These are phyloP conservation scores for Zootermopsis nevadensis DNA, from an alignment of 2,888 invertebrate genomes.

Conservation along the genomic window DNA sequence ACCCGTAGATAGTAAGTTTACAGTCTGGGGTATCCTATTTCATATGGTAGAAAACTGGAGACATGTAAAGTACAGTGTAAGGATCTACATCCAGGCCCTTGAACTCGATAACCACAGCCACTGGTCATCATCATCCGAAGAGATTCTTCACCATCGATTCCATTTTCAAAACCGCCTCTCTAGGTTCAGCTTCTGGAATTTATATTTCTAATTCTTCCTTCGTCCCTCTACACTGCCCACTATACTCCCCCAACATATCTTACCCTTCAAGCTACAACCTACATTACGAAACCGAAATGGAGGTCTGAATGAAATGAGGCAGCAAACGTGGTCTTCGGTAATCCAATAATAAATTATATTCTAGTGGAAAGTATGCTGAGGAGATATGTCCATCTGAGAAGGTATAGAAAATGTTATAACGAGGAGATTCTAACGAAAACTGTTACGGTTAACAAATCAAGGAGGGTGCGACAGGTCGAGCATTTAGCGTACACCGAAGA, in stretches of 20 bases:
- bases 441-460: no score
- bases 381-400: no score
- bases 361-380: background rate
- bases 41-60: background rate
- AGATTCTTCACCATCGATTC: slow-evolving; percentile 41
- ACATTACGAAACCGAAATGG: slow-evolving; percentile 18
- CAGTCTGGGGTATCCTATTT: background rate
- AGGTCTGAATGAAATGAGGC: slow-evolving; percentile 17
- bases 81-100: background rate
- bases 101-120: slow-evolving; percentile 47
- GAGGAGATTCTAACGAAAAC: no score
- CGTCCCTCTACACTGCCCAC: slow-evolving; percentile 23
- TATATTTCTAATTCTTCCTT: slow-evolving; percentile 48
- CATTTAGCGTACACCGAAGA: no score
- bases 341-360: slow-evolving; percentile 37
- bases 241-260: background rate
- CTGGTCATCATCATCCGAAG: slow-evolving; percentile 42
- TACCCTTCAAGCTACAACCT: background rate
- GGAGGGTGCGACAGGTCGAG: no score
- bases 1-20: background rate
- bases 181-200: slow-evolving; percentile 45
- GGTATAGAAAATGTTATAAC: no score
- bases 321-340: slow-evolving; percentile 34
- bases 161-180: slow-evolving; percentile 42
- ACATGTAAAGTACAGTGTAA: slow-evolving; percentile 5